Percentiles rank a stretch among this genome's conserved stretches.
These are phyloP conservation scores for Corythucha ciliata DNA, from an alignment of 2,888 invertebrate genomes.

Conservation along the genomic window DNA sequence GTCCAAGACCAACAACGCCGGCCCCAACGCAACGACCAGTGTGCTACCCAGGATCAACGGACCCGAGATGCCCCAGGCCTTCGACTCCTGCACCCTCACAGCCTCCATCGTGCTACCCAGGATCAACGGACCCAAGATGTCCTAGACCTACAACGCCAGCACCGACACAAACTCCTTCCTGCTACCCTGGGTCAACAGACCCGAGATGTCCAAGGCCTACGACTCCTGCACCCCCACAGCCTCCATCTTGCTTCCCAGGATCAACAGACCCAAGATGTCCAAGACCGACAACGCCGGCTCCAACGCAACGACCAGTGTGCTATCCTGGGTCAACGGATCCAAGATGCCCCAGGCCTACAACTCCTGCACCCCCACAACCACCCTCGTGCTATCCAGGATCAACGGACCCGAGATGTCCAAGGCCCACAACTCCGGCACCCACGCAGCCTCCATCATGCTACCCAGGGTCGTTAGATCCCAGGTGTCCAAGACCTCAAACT, in stretches of 20 bases:
- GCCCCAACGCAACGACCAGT: slow-evolving; percentile 22
- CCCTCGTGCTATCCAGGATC: slow-evolving; percentile 30
- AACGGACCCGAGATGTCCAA: slow-evolving; percentile 36
- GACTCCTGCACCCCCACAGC: slow-evolving; percentile 17
- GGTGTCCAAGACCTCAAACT: slow-evolving; percentile 32
- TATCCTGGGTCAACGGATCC: slow-evolving; percentile 32
- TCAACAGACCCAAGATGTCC: slow-evolving; percentile 36
- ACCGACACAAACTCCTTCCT: slow-evolving; percentile 19
- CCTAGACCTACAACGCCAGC: slow-evolving; percentile 31
- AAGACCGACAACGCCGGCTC: slow-evolving; percentile 23
- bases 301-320: slow-evolving; percentile 25
- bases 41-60: slow-evolving; percentile 39
- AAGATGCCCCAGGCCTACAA: slow-evolving; percentile 32
- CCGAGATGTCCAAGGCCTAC: slow-evolving; percentile 32
- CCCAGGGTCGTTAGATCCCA: slow-evolving; percentile 38
- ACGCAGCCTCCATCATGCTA: slow-evolving; percentile 32
- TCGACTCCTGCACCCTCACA: slow-evolving; percentile 8
- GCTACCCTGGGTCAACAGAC: slow-evolving; percentile 35
- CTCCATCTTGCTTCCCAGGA: slow-evolving; percentile 38
- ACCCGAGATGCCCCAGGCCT: slow-evolving; percentile 34
- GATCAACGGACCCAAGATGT: slow-evolving; percentile 34
- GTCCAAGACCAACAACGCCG: slow-evolving; percentile 22
- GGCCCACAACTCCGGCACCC: slow-evolving; percentile 15
- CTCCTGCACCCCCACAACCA: slow-evolving; percentile 24
- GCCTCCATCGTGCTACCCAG: slow-evolving; percentile 27